Evolutionary conservation across 2,113 vertebrate species (phyloP).

Genomic region (Polypterus senegalus): DNA sequence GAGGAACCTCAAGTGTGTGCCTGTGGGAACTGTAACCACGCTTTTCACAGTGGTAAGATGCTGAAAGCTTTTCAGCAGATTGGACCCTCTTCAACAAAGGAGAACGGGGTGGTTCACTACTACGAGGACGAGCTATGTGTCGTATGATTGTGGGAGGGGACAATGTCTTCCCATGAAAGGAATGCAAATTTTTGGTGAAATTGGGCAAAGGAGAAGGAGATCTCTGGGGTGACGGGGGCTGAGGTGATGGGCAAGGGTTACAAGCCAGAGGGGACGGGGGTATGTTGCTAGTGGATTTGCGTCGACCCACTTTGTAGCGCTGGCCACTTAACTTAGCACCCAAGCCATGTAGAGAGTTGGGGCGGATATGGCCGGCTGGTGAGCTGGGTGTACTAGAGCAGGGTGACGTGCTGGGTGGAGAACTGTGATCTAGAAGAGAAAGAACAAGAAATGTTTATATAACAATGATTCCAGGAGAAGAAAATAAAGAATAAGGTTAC

Average conservation of each 20-base stretch:
- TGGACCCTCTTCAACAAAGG: slow-evolving; percentile 81
- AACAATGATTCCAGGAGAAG: too few relatives aligned
- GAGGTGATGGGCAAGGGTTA: slow-evolving; percentile 54
- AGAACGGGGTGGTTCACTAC: slow-evolving; percentile 63
- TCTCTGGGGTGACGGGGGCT: slow-evolving; percentile 72
- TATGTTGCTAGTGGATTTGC: slow-evolving; percentile 95
- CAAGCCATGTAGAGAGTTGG: slow-evolving; percentile 84
- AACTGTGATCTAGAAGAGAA: slow-evolving; percentile 54
- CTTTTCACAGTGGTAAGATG: slow-evolving; percentile 53
- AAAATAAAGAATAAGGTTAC: too few relatives aligned
- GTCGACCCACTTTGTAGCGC: slow-evolving; percentile 74
- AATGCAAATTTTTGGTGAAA: slow-evolving; percentile 59
- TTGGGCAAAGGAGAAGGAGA: slow-evolving; percentile 66
- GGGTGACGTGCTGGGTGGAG: slow-evolving; percentile 77
- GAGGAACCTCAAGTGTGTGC: slow-evolving; percentile 56
- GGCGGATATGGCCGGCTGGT: slow-evolving; percentile 76
- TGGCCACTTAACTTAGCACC: slow-evolving; percentile 73
- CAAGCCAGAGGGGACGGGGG: slow-evolving; percentile 87
- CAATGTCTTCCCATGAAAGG: slow-evolving; percentile 66
- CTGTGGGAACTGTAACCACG: slow-evolving; percentile 45
- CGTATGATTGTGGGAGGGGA: slow-evolving; percentile 71
- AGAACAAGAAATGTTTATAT: background rate
- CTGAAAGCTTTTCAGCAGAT: slow-evolving; percentile 72
- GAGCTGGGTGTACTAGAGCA: slow-evolving; percentile 86
- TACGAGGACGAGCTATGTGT: slow-evolving; percentile 62